Evolutionary conservation across 2,797 vertebrate genomes (phyloP), one percentile per base, ranked within the genome.

Genomic region (Gymnoscopelus braueri): DNA sequence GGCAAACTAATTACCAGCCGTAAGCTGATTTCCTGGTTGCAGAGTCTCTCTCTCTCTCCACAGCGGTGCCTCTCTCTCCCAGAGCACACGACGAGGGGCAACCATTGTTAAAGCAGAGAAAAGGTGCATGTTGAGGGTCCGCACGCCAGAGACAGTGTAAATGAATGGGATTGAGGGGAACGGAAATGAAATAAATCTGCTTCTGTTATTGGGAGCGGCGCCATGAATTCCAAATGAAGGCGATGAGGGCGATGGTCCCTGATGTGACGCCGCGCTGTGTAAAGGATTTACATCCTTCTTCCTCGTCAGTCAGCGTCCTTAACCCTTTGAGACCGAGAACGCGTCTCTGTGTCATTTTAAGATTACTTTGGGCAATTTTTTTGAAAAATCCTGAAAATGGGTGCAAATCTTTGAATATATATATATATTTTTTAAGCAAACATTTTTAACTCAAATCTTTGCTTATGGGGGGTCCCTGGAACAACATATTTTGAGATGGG

Each of bases 11-110:
- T 91, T 91, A 91, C 70, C 69, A 86, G 75, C 74, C 26, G 72
- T 87, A 84, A 86, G 82, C 91, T 88, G 87, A 91, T 90, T 88
- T 90, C 85, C 86, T 86, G 78, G 78, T 87, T 88, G 70, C 68
- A 57, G 67, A 76, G 1, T 19, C 19, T 19, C 19, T 19, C 19
- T 19, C 19, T 3, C 26, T 29, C 26, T 3, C 74, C 54, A 62
- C 79, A 76, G 83, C 72, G 72, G 72, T 66, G 66, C 44, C 60
- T 74, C 72, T 4, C 26, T 29, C 26, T 85, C 79, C 75, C 83
- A 65, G 50, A 86, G 84, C 75, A 53, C 65, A 29, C 19, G 26
- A 29, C 26, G 3, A 4, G 26, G 29, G 56, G 58, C 60, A 19
- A 39, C 70, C 78, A 88, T 88, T 92, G 87, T 89, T 82, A 82